A percentile compares a stretch with the other conserved stretches of the same genome.
Evolutionary conservation across 2,113 vertebrate genomes (phyloP).

Genomic region (Catharus minimus): DNA sequence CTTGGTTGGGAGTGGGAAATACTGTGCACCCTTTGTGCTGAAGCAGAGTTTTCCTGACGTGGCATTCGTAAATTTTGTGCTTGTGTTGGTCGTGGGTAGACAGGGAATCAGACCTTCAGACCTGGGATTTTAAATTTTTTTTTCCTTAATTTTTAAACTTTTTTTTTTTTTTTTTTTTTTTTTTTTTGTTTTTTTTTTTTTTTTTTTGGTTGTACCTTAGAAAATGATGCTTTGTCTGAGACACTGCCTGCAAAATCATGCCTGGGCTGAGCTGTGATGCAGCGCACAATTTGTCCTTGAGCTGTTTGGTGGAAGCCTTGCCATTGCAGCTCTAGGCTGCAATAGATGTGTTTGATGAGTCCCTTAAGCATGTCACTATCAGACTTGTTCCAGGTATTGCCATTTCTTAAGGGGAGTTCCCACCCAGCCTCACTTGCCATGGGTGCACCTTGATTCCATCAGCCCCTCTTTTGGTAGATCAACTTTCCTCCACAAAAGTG

Average conservation of each 20-base stretch:
- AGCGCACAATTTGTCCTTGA: not conserved
- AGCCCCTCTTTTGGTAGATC: not conserved
- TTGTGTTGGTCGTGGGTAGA: not conserved
- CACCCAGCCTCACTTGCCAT: not conserved
- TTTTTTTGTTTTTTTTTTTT: not conserved
- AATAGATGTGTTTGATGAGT: not conserved
- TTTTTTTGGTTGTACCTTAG: not conserved
- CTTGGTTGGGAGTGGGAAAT: not conserved
- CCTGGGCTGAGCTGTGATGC: not conserved
- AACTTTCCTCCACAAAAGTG: not conserved
- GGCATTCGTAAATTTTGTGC: fast-evolving
- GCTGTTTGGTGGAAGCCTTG: not conserved
- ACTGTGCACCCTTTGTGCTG: not conserved
- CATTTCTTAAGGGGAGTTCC: not conserved
- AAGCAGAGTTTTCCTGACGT: not conserved
- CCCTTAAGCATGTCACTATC: not conserved
- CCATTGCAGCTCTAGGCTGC: not conserved
- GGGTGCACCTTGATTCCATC: not conserved
- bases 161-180: too few species aligned
- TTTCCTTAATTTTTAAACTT: not conserved
- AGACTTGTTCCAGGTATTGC: not conserved
- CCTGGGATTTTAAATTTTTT: not conserved
- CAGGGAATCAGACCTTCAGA: not conserved
- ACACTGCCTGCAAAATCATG: not conserved
- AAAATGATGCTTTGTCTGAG: not conserved